phyloP scores from a whole-genome alignment of 2,888 invertebrate genomes.

The Cremastinae sp. region DNA sequence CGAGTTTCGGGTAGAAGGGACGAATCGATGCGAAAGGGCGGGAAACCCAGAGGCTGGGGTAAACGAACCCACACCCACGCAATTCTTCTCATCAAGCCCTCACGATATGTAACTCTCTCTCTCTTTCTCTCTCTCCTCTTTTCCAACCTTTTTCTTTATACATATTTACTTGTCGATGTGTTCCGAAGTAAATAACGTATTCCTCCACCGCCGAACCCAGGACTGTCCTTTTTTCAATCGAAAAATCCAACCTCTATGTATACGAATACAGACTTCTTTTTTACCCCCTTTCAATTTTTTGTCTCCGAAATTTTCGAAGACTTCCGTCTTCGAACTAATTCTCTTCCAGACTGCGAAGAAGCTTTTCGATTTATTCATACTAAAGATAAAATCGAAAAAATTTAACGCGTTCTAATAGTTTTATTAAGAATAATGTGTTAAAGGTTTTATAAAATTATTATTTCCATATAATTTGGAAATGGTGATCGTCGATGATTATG shows the following conservation, averaged over 20 bases:
- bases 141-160: too few relatives aligned
- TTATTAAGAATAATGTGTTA: too few relatives aligned
- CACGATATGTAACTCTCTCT: background rate
- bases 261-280: slow-evolving; percentile 29
- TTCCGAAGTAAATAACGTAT: background rate
- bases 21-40: slow-evolving; percentile 68
- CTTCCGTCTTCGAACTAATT: background rate
- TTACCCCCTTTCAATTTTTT: slow-evolving; percentile 9
- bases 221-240: slow-evolving; percentile 74
- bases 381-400: too few relatives aligned
- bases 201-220: slow-evolving; percentile 66
- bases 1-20: slow-evolving; percentile 48
- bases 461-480: too few relatives aligned
- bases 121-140: background rate
- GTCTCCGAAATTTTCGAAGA: slow-evolving; percentile 12
- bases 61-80: slow-evolving; percentile 72
- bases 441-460: too few relatives aligned
- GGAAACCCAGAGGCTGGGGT: slow-evolving; percentile 64
- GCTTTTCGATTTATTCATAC: too few relatives aligned
- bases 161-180: background rate
- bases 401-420: too few relatives aligned
- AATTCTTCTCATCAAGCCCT: slow-evolving; percentile 11
- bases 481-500: too few relatives aligned
- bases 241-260: slow-evolving; percentile 54
- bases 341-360: background rate